Base-by-base conservation (phyloP, 2,888 invertebrate genomes). In the Thereva nobilitata region DNA sequence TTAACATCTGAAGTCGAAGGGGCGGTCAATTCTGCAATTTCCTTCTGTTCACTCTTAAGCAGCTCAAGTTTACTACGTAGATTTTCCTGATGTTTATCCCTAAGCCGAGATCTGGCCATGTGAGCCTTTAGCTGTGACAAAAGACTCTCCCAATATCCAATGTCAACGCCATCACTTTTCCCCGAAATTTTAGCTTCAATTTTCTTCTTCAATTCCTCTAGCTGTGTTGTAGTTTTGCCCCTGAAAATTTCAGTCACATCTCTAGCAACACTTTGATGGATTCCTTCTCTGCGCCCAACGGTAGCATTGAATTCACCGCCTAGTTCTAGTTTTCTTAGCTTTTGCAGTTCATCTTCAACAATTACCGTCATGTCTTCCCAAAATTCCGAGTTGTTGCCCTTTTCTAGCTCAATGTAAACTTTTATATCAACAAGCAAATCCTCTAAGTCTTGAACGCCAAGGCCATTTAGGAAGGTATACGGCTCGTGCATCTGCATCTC, bases 401-500 rank as follows among this genome's bases (percentile, higher is more conserved):
- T 87, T 81, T 98, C 97, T 73, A 98, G 81, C 82, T 96, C 92
- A 77, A 93, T 91, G 81, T 97, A 96, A 6, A 86, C 92, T 81
- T 95, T 93, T 67, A 99, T 98, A 77, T 99, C 99, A 73, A 93
- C 97, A 0, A 97, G 85, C 10, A 99, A 83, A 82, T 99, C 99
- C 79, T 99, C 98, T 34, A 98, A 83, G 79, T 99, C 98, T 72
- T 90, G 89, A 5, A 91, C 86, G 10, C 91, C 90, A 66, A 98
- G 83, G 0, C 97, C 97, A 76, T 95, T 93, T 1, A 99, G 85
- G 78, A 96, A 96, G 0, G 93, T 92, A 78, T 97, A 96, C 0
- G 99, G 98, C 79, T 99, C 97, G 77, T 97, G 95, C 93, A 99
- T 95, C 82, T 98, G 95, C 93, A 99, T 95, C 83, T 98, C 97